Conservation (phyloP, 1,140 invertebrate species). For the Orius insidiosus region DNA sequence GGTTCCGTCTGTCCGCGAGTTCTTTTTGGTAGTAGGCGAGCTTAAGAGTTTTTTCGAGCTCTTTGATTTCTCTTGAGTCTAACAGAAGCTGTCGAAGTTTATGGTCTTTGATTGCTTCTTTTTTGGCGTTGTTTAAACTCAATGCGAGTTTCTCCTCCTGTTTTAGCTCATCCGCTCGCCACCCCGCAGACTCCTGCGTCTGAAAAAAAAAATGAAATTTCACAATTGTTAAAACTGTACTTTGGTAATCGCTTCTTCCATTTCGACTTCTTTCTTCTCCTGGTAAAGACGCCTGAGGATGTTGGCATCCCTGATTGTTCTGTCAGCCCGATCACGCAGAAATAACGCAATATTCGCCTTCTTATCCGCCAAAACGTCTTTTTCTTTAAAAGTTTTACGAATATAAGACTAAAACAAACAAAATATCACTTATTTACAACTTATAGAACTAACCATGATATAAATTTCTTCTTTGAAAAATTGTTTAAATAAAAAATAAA, state of each 20-base stretch:
- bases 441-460: no score
- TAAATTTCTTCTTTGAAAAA: no score
- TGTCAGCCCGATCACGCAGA: no score
- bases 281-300: neutral
- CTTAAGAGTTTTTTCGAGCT: constrained; percentile 3
- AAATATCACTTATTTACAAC: no score
- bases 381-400: no score
- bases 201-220: neutral
- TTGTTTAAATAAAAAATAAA: no score
- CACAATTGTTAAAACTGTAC: neutral
- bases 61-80: constrained; percentile 6
- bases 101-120: neutral
- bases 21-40: constrained; percentile 3
- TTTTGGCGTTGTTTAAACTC: constrained; percentile 1
- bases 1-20: neutral
- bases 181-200: constrained; percentile 7
- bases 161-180: constrained; percentile 6
- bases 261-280: constrained; percentile 4
- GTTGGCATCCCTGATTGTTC: neutral
- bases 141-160: constrained; percentile 2
- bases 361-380: no score
- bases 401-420: no score
- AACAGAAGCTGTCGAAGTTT: constrained; percentile 2
- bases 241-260: constrained; percentile 3
- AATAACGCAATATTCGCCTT: no score